These are phyloP conservation scores for Xestia c-nigrum DNA, from an alignment of 2,888 invertebrate genomes.

Conservation along the genomic window DNA sequence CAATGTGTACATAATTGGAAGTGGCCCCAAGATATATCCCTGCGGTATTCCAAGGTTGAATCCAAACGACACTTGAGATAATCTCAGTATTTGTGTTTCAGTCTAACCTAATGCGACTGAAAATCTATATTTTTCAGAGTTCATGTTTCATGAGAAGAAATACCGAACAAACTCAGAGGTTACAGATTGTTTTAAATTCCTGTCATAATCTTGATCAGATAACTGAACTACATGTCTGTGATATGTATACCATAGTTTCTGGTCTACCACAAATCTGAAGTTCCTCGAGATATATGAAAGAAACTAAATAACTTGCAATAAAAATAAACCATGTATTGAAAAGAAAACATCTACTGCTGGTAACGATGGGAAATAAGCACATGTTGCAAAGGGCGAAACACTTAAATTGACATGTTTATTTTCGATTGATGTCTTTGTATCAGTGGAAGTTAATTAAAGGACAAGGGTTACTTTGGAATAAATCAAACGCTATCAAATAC, in stretches of 20 bases:
- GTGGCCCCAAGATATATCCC: neutral
- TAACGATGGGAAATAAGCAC: neutral
- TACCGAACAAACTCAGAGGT: too few species aligned
- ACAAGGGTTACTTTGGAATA: neutral
- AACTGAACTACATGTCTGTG: neutral
- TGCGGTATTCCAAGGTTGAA: constrained; percentile 5
- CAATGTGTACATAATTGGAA: neutral
- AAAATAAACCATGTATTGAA: neutral
- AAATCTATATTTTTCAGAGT: too few species aligned
- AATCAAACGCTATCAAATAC: neutral
- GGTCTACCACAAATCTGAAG: neutral
- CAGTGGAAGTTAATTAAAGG: neutral
- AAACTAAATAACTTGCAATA: neutral
- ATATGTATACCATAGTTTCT: neutral
- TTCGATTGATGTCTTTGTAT: neutral
- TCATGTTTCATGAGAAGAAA: too few species aligned
- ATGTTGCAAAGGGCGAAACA: neutral
- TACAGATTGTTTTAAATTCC: too few species aligned
- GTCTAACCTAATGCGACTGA: too few species aligned
- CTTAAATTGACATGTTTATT: neutral
- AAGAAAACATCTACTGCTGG: neutral
- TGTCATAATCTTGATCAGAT: neutral
- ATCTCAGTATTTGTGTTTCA: neutral
- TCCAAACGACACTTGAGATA: neutral
- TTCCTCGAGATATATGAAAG: neutral